phyloP scores from a whole-genome alignment of 2,797 vertebrate species.

The Loris lydekkerianus region DNA sequence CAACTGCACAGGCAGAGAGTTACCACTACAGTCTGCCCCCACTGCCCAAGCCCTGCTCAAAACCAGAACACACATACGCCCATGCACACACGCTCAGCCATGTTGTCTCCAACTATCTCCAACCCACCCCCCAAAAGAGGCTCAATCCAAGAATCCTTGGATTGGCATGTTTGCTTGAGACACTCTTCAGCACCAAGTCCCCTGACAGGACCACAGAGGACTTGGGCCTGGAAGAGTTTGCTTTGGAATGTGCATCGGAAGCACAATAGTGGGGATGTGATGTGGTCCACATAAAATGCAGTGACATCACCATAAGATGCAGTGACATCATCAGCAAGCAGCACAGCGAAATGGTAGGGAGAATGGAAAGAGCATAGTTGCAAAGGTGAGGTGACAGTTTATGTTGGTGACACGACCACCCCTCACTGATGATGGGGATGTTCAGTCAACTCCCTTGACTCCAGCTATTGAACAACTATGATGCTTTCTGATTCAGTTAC shows the following conservation, averaged over 20 bases:
- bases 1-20: slow-evolving; percentile 88
- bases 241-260: slow-evolving; percentile 15
- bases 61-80: not conserved
- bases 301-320: not conserved
- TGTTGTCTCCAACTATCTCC: not conserved
- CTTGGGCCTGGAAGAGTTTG: not conserved
- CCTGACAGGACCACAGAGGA: not conserved
- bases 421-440: not conserved
- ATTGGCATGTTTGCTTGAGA: not conserved
- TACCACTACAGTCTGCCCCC: not conserved
- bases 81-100: not conserved
- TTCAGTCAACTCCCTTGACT: slow-evolving; percentile 9
- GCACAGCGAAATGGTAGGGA: not conserved
- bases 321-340: not conserved
- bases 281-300: slow-evolving; percentile 20
- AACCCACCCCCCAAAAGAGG: not conserved
- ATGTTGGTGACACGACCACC: not conserved
- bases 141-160: not conserved
- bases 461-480: not conserved
- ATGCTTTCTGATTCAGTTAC: not conserved
- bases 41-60: not conserved
- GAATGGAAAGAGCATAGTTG: not conserved
- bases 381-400: not conserved
- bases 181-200: not conserved
- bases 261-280: slow-evolving; percentile 24